Evolutionary conservation across 2,888 invertebrate genomes (phyloP).

Genomic region (Tholera decimalis): DNA sequence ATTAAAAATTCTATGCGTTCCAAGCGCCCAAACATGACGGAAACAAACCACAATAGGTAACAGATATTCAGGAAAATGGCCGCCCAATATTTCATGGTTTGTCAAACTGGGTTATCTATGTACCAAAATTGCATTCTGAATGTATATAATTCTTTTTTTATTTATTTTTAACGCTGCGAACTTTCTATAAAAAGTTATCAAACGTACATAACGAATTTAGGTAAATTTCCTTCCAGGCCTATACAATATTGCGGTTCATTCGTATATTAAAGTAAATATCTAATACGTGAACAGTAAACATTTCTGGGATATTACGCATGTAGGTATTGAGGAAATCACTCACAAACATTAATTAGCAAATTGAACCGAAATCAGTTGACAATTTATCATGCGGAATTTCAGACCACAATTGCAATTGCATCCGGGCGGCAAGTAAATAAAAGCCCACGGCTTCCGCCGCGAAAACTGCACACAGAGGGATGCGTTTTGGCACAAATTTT

Average conservation of each 20-base stretch:
- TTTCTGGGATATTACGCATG: conserved; percentile 37
- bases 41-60: conserved; percentile 46
- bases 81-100: conserved; percentile 35
- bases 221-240: conserved; percentile 20
- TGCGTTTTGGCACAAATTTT: conserved; percentile 85
- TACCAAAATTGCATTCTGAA: conserved; percentile 41
- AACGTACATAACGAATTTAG: conserved; percentile 27
- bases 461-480: conserved; percentile 76
- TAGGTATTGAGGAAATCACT: conserved; percentile 68
- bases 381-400: conserved; percentile 79
- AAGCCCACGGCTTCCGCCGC: conserved; percentile 76
- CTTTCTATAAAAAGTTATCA: conserved; percentile 7
- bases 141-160: conserved; percentile 17
- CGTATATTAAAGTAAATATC: neutral
- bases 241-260: neutral
- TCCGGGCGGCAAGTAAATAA: conserved; percentile 81
- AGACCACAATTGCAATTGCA: conserved; percentile 78
- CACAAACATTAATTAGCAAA: conserved; percentile 78
- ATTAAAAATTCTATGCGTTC: conserved; percentile 46
- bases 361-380: conserved; percentile 78
- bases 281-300: conserved; percentile 33
- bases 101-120: conserved; percentile 41
- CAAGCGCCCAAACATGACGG: conserved; percentile 36
- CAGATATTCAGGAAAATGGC: conserved; percentile 43
- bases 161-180: conserved; percentile 23